A percentile compares a stretch with the other conserved stretches of the same genome.
Conservation (phyloP, 2,113 vertebrate genomes). For the Ploceus nigricollis region DNA sequence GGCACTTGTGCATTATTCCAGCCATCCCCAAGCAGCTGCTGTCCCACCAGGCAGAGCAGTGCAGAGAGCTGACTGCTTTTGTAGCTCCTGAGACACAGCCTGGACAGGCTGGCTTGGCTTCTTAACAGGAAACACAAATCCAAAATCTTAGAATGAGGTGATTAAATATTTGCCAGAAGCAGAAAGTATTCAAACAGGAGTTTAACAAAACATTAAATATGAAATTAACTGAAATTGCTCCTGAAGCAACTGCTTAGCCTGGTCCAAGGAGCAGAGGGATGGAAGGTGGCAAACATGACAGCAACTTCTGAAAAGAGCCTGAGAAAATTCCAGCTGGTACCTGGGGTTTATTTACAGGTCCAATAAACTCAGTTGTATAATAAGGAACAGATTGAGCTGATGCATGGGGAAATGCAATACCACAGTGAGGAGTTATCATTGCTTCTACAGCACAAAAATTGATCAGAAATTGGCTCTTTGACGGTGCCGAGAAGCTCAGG, state of each 20-base stretch:
- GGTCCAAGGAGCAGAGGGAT: neutral
- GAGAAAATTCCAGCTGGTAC: neutral
- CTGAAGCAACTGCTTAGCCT: neutral
- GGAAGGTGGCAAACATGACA: neutral
- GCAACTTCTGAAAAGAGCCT: neutral
- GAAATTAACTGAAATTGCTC: neutral
- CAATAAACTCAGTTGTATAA: neutral
- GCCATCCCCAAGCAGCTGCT: neutral
- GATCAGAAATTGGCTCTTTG: neutral
- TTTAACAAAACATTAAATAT: neutral
- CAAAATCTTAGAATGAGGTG: neutral
- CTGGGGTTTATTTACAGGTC: neutral
- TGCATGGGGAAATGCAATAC: neutral
- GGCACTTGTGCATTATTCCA: neutral
- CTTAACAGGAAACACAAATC: neutral
- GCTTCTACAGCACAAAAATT: neutral
- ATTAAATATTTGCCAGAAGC: neutral
- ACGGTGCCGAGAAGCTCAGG: neutral
- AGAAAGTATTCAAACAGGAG: neutral
- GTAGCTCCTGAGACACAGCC: neutral
- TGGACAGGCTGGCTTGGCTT: neutral
- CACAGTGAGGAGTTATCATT: neutral
- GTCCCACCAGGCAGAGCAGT: neutral
- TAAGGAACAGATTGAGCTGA: neutral
- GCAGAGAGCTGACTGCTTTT: neutral